Conservation (phyloP, 2,888 invertebrate species). For the Dryobota labecula region DNA sequence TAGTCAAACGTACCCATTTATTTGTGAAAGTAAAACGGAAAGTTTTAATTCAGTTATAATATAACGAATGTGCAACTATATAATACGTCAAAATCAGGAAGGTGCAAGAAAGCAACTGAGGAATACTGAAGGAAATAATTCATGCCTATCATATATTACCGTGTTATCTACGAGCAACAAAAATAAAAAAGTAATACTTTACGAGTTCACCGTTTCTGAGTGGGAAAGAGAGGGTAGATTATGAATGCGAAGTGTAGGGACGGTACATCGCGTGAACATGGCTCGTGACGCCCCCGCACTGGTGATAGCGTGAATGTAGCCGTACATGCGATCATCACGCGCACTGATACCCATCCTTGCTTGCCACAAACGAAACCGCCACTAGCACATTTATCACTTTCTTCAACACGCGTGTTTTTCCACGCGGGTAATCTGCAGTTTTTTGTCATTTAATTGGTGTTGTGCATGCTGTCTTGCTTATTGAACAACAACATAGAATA, state of each 20-base stretch:
- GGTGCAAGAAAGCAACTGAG: slow-evolving; percentile 34
- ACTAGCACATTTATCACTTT: slow-evolving; percentile 71
- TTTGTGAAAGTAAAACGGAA: slow-evolving; percentile 19
- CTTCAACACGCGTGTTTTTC: slow-evolving; percentile 67
- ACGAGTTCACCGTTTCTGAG: slow-evolving; percentile 36
- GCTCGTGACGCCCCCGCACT: slow-evolving; percentile 59
- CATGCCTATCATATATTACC: slow-evolving; percentile 48
- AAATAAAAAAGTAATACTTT: slow-evolving; percentile 56
- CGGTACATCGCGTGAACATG: slow-evolving; percentile 67
- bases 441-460: slow-evolving; percentile 57
- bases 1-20: neutral
- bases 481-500: slow-evolving; percentile 14
- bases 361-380: slow-evolving; percentile 63
- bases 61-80: slow-evolving; percentile 38
- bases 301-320: slow-evolving; percentile 66
- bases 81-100: slow-evolving; percentile 29
- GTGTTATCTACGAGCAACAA: slow-evolving; percentile 57
- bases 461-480: slow-evolving; percentile 43
- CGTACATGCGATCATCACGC: slow-evolving; percentile 70
- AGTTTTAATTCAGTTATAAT: slow-evolving; percentile 10
- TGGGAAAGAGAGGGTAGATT: slow-evolving; percentile 63
- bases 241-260: slow-evolving; percentile 43
- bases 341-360: slow-evolving; percentile 64
- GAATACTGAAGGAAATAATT: slow-evolving; percentile 49
- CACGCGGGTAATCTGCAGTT: slow-evolving; percentile 51